Evolutionary conservation across 2,888 invertebrate species (phyloP).

Genomic region (Andricus curvator): DNA sequence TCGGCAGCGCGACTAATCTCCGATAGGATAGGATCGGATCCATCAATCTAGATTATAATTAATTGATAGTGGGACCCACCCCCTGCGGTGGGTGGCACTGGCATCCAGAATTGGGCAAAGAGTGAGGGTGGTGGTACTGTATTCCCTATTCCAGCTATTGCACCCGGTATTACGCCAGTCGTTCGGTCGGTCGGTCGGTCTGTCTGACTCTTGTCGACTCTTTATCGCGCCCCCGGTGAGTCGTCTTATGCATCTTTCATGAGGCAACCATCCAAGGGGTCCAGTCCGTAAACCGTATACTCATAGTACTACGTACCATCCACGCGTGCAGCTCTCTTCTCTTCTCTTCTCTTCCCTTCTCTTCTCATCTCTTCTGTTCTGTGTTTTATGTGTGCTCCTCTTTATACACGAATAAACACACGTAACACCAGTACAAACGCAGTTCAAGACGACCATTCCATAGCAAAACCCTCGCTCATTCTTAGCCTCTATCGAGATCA

Average conservation of each 20-base stretch:
- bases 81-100: slow-evolving; percentile 69
- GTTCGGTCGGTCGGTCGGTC: slow-evolving; percentile 66
- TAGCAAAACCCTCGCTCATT: slow-evolving; percentile 48
- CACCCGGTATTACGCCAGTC: slow-evolving; percentile 73
- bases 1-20: slow-evolving; percentile 76
- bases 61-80: slow-evolving; percentile 76
- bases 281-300: slow-evolving; percentile 58
- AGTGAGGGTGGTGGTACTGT: slow-evolving; percentile 41
- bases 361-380: too few relatives aligned
- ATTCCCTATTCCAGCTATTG: slow-evolving; percentile 69
- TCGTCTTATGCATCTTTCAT: slow-evolving; percentile 79
- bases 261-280: slow-evolving; percentile 67
- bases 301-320: slow-evolving; percentile 52
- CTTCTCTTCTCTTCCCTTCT: too few relatives aligned
- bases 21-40: slow-evolving; percentile 76
- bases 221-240: slow-evolving; percentile 79
- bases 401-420: slow-evolving; percentile 52
- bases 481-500: slow-evolving; percentile 55
- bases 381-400: background rate
- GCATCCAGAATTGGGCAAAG: slow-evolving; percentile 57
- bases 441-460: slow-evolving; percentile 48
- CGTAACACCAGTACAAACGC: slow-evolving; percentile 58
- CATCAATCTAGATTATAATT: slow-evolving; percentile 79
- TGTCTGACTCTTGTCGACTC: slow-evolving; percentile 79
- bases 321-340: slow-evolving; percentile 41